phyloP scores from a whole-genome alignment of 2,797 vertebrate genomes.

The Hybognathus amarus region DNA sequence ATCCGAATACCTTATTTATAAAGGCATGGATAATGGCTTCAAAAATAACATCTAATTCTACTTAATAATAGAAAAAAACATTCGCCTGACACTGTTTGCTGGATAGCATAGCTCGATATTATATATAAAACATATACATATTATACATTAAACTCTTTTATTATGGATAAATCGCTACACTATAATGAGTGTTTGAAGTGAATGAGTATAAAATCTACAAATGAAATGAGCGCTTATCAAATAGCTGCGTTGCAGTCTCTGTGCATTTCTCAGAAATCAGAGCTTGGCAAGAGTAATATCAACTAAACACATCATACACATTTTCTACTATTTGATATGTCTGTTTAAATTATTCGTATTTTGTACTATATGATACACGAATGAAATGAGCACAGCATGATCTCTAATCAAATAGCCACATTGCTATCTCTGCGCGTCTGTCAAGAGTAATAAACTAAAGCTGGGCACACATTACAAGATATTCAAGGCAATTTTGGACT shows the following conservation, averaged over 20 bases:
- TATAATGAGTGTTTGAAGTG: background rate
- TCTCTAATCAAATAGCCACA: background rate
- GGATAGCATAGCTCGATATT: background rate
- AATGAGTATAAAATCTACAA: background rate
- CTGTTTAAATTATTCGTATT: no score
- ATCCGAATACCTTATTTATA: background rate
- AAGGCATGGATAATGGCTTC: background rate
- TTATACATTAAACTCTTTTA: background rate
- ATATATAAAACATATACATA: no score
- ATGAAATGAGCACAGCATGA: background rate
- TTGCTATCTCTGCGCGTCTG: background rate
- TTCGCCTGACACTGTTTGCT: background rate
- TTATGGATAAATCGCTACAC: background rate
- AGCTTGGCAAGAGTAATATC: no score
- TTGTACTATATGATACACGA: no score
- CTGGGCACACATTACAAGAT: no score
- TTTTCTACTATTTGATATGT: no score
- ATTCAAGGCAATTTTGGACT: no score
- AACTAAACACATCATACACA: background rate
- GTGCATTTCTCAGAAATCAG: background rate
- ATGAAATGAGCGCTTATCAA: background rate
- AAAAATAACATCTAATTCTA: background rate
- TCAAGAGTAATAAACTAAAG: no score
- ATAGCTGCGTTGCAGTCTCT: background rate
- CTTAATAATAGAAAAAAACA: background rate